These are phyloP conservation scores for Desmodus rotundus DNA, from an alignment of 2,113 vertebrate species.

Conservation along the genomic window DNA sequence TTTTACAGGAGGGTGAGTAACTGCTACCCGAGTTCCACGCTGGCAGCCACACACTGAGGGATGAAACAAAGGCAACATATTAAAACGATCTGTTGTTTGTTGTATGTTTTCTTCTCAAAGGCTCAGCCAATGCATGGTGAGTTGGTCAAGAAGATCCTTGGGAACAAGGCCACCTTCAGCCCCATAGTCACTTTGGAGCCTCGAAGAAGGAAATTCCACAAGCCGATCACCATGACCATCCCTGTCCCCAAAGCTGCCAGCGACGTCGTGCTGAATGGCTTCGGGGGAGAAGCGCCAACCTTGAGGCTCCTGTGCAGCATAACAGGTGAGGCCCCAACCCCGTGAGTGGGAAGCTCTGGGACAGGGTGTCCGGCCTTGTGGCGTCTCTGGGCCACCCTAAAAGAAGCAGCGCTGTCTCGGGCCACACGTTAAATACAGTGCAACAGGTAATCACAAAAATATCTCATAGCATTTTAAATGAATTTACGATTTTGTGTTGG, in stretches of 20 bases:
- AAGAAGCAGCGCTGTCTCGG: too few relatives aligned
- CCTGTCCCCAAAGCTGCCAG: conserved; percentile 92
- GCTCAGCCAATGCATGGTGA: conserved; percentile 92
- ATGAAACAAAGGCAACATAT: background rate
- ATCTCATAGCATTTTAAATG: too few relatives aligned
- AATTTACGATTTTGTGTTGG: too few relatives aligned
- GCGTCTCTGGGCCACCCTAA: too few relatives aligned
- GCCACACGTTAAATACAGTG: too few relatives aligned
- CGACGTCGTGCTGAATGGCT: conserved; percentile 88
- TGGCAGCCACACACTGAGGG: background rate
- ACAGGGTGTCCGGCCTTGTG: too few relatives aligned
- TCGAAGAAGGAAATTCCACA: conserved; percentile 96
- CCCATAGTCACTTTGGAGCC: conserved; percentile 98
- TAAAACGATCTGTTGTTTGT: background rate
- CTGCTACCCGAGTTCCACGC: background rate
- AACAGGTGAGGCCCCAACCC: conserved; percentile 85
- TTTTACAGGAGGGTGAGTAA: too few relatives aligned
- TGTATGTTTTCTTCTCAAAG: conserved; percentile 74
- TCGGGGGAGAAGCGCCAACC: conserved; percentile 92
- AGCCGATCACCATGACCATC: conserved; percentile 99
- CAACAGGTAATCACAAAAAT: too few relatives aligned
- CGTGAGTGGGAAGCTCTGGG: background rate
- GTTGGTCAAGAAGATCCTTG: conserved; percentile 91
- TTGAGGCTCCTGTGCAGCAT: conserved; percentile 96
- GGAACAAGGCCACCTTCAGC: conserved; percentile 96